A percentile compares a stretch with the other conserved stretches of the same genome.
phyloP scores from a whole-genome alignment of 2,888 invertebrate genomes.

The Congeria kusceri region DNA sequence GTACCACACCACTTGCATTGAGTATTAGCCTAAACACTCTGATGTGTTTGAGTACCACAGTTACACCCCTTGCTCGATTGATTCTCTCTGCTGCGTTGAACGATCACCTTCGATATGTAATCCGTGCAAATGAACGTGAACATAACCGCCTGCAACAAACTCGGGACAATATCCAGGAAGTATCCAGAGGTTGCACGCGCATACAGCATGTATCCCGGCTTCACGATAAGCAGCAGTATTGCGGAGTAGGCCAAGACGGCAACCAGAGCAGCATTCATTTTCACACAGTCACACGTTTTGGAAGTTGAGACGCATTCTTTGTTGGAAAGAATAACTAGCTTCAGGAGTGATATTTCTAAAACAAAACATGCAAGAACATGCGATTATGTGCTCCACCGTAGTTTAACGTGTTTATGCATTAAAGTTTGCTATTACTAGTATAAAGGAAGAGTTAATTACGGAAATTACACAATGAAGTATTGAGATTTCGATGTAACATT shows the following conservation, averaged over 20 bases:
- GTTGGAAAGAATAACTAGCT: conserved; percentile 22
- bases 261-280: conserved; percentile 30
- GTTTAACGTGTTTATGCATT: too few relatives aligned
- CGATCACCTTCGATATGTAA: conserved; percentile 25
- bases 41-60: too few relatives aligned
- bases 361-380: neutral
- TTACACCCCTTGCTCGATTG: too few relatives aligned
- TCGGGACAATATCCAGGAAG: conserved; percentile 54
- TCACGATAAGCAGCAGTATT: conserved; percentile 33
- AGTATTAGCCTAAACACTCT: too few relatives aligned
- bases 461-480: too few relatives aligned
- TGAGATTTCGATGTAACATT: too few relatives aligned
- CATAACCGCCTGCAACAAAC: conserved; percentile 51
- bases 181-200: conserved; percentile 37
- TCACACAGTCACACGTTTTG: conserved; percentile 37
- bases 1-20: too few relatives aligned
- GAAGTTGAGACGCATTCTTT: conserved; percentile 8
- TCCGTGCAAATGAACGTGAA: conserved; percentile 53
- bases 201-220: conserved; percentile 48
- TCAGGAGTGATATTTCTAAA: conserved; percentile 35
- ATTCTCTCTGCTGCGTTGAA: too few relatives aligned
- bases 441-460: too few relatives aligned
- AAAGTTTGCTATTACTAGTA: too few relatives aligned
- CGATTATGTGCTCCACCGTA: too few relatives aligned
- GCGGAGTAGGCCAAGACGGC: conserved; percentile 43